These are phyloP conservation scores for Euleptes europaea DNA, from an alignment of 2,113 vertebrate genomes.

Conservation along the genomic window DNA sequence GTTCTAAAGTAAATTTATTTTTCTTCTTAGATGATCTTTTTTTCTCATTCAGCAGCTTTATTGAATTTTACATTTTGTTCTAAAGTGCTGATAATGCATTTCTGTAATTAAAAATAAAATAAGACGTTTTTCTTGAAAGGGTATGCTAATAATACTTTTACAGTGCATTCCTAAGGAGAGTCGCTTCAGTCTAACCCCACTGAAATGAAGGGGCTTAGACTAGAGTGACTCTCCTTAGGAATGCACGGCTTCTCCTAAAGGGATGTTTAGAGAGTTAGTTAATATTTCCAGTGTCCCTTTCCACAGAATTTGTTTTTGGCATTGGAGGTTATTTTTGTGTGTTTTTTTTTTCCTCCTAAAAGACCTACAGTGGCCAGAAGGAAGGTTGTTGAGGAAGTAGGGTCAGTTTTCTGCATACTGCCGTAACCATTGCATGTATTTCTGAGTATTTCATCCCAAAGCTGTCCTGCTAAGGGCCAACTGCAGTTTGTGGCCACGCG, in stretches of 20 bases:
- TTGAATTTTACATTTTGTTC: constrained; percentile 27
- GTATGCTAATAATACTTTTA: background rate
- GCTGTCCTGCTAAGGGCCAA: background rate
- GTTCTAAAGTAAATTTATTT: constrained; percentile 8
- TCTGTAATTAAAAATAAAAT: constrained; percentile 32
- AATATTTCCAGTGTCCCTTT: background rate
- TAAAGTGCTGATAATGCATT: constrained; percentile 42
- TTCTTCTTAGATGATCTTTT: constrained; percentile 15
- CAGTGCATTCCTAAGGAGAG: no score
- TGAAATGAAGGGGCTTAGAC: no score
- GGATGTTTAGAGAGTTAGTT: background rate
- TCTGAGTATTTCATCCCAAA: background rate
- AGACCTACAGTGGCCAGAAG: background rate
- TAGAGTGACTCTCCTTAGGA: no score
- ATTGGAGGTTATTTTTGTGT: no score
- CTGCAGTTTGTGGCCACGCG: background rate
- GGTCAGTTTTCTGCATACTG: background rate
- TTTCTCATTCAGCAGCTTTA: constrained; percentile 36
- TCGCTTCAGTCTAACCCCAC: no score
- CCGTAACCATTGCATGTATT: background rate
- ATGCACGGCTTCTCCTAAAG: no score
- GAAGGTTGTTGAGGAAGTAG: background rate
- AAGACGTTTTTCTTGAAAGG: background rate
- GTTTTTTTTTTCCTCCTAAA: background rate
- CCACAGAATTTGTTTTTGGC: background rate